Base-by-base conservation (phyloP, 2,888 invertebrate species). In the Leuctra nigra region DNA sequence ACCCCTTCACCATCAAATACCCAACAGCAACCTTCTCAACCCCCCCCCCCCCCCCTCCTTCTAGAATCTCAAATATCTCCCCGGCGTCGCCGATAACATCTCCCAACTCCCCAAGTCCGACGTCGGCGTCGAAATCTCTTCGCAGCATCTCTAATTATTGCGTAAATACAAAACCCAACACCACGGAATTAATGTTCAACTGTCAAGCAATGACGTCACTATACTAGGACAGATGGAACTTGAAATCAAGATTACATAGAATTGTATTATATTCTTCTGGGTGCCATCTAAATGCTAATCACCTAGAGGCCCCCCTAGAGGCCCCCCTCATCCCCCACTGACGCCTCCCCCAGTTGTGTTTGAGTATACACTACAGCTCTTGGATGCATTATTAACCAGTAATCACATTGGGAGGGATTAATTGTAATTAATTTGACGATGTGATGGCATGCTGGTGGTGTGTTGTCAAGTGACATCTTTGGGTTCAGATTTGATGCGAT, bases 231-330 rank as follows among this genome's bases (percentile, higher is more conserved):
- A 58, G 58, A 58, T 58, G 58, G 58, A 47, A 48, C 33, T 54
- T 38, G 52, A 50, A 52, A 54, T 54, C 58, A 18, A 50, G 50
- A 50, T 50, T 50, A 50, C 50, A 50, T 35, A 50, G 50, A 50
- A 50, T 18, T 50, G 50, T 50, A 50, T 18, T 50, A 35, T 50
- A 50, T 50, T 35, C 58, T 58, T 48, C 44, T 39, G 58, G 58
- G 58, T 50, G 54, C 55, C 58, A 58, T 58, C 58, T 58, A 58
- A 54, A 58, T 58, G 58, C 55, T 58, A 58, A 58, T 58, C 41
- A 48, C 56, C 44, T 52, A 20, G 53, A 9, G 22, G n/a, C 44
- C 44, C 23, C 44, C 23, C 23, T 23, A 44, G 4, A 7, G 22
- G 13, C 44, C 1, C 18, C 50, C 16, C 22, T 22, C 2, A 2